Conservation (phyloP, 2,888 invertebrate genomes). For the Perdita meconis region DNA sequence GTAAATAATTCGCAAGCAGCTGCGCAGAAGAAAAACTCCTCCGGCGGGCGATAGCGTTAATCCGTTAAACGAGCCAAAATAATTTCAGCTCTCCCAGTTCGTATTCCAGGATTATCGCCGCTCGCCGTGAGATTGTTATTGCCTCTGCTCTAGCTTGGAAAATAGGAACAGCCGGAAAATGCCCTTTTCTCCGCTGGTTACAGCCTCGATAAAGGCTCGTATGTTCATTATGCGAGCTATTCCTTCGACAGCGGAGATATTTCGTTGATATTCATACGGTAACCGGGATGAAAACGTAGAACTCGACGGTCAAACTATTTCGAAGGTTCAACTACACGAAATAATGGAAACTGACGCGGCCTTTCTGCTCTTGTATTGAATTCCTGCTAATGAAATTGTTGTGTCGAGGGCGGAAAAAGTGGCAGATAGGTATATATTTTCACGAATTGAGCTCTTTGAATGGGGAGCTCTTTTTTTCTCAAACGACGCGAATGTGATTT, state of each 20-base stretch:
- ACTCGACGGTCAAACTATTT: too few relatives aligned
- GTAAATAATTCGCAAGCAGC: conserved; percentile 20
- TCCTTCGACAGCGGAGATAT: neutral
- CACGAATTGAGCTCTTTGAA: too few relatives aligned
- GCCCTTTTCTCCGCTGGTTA: neutral
- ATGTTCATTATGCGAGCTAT: conserved; percentile 1
- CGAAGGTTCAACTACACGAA: too few relatives aligned
- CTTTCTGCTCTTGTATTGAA: too few relatives aligned
- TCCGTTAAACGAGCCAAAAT: conserved; percentile 20
- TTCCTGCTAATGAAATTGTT: too few relatives aligned
- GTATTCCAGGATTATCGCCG: conserved; percentile 38
- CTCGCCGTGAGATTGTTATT: conserved; percentile 13
- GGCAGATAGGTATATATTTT: too few relatives aligned
- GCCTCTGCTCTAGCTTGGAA: neutral
- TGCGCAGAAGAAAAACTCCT: conserved; percentile 1
- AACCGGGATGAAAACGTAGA: neutral
- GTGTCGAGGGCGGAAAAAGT: too few relatives aligned
- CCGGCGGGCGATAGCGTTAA: conserved; percentile 16
- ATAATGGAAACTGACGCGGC: too few relatives aligned
- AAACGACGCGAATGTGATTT: too few relatives aligned
- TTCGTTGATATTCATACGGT: neutral
- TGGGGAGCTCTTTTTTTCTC: too few relatives aligned
- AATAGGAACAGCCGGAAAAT: conserved; percentile 29
- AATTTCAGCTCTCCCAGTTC: conserved; percentile 21
- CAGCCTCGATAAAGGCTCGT: neutral